These are phyloP conservation scores for Anoplius nigerrimus DNA, from an alignment of 2,888 invertebrate genomes.

Conservation along the genomic window DNA sequence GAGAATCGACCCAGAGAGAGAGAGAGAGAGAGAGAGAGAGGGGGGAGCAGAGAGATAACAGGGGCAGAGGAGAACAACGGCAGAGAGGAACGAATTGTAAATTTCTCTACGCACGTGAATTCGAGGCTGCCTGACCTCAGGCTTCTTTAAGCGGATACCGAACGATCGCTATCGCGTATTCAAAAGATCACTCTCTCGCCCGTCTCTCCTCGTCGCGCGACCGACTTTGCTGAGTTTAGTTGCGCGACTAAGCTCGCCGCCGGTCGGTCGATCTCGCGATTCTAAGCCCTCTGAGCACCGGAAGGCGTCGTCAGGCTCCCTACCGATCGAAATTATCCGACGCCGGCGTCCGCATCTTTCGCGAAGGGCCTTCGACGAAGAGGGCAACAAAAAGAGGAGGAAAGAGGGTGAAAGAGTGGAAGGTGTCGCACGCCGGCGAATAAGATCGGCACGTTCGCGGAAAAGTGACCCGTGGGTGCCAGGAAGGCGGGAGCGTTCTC, in stretches of 20 bases:
- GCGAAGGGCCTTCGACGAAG: not conserved
- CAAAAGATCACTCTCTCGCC: conserved; percentile 28
- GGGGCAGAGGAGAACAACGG: not conserved
- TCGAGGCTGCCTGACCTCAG: conserved; percentile 20
- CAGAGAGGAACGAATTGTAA: conserved; percentile 10
- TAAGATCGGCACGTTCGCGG: not conserved
- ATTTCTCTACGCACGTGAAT: conserved; percentile 1
- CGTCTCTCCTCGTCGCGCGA: no score
- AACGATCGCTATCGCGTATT: conserved; percentile 52
- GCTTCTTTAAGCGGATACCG: conserved; percentile 19
- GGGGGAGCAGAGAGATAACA: not conserved
- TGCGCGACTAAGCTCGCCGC: no score
- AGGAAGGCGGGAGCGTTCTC: conserved; percentile 13
- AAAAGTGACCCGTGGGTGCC: conserved; percentile 33
- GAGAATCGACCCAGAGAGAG: not conserved
- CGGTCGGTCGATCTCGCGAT: no score
- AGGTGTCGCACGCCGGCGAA: not conserved
- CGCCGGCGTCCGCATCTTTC: no score
- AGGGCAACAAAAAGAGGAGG: not conserved
- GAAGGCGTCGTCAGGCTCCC: no score
- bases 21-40: not conserved
- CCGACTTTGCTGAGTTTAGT: no score
- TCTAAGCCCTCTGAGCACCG: no score
- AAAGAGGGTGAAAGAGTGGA: not conserved
- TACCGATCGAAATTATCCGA: no score